A percentile compares a stretch with the other conserved stretches of the same genome.
Evolutionary conservation across 2,797 vertebrate species (phyloP).

Genomic region (Apogon hyalosoma): DNA sequence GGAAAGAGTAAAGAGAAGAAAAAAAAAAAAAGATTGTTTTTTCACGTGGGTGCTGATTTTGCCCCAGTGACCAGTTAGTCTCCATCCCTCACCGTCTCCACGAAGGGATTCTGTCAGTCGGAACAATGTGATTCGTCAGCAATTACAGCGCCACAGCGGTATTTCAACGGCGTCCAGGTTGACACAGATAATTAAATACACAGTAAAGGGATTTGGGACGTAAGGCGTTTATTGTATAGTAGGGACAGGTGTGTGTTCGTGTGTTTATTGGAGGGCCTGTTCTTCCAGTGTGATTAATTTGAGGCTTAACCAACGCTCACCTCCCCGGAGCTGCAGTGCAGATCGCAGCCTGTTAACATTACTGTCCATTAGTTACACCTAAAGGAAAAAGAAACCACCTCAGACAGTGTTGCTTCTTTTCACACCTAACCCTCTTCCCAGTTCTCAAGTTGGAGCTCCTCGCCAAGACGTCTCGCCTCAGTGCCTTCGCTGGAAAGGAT

Average conservation of each 20-base stretch:
- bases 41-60: slow-evolving; percentile 42
- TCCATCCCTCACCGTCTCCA: slow-evolving; percentile 28
- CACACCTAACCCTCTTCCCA: too few relatives aligned
- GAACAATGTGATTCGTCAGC: slow-evolving; percentile 56
- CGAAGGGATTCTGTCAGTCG: slow-evolving; percentile 44
- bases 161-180: slow-evolving; percentile 45
- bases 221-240: slow-evolving; percentile 28
- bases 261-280: slow-evolving; percentile 19
- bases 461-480: too few relatives aligned
- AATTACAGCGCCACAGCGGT: slow-evolving; percentile 29
- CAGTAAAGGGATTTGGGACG: slow-evolving; percentile 41
- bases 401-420: too few relatives aligned
- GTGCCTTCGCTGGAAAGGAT: too few relatives aligned
- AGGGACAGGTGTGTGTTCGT: slow-evolving; percentile 37
- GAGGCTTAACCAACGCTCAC: background rate
- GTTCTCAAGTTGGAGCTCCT: too few relatives aligned
- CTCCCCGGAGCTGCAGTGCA: too few relatives aligned
- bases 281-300: slow-evolving; percentile 27
- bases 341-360: too few relatives aligned
- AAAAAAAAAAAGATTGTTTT: too few relatives aligned
- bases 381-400: too few relatives aligned
- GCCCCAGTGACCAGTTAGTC: slow-evolving; percentile 40
- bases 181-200: slow-evolving; percentile 66
- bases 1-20: too few relatives aligned
- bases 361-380: too few relatives aligned